A percentile compares a stretch with the other conserved stretches of the same genome.
Evolutionary conservation across 2,797 vertebrate species (phyloP).

Genomic region (Chloroceryle inda): DNA sequence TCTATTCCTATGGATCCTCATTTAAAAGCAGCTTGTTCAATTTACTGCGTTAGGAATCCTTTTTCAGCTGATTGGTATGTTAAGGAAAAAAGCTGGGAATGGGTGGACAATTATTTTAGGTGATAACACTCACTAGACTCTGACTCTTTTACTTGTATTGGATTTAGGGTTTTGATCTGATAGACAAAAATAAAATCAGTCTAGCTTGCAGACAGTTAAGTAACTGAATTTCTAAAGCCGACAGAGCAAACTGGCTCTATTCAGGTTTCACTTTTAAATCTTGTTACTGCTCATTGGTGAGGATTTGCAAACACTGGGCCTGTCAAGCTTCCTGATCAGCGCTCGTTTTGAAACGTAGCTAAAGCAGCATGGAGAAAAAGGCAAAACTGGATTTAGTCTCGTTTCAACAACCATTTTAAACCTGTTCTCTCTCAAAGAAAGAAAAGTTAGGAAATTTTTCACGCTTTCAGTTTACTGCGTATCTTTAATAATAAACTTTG

Average conservation of each 20-base stretch:
- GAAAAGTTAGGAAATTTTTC: conserved; percentile 24
- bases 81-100: neutral
- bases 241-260: conserved; percentile 44
- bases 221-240: conserved; percentile 39
- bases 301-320: conserved; percentile 67
- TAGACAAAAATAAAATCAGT: conserved; percentile 32
- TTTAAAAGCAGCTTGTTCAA: neutral
- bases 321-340: conserved; percentile 71
- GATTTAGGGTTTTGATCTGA: neutral
- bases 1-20: neutral
- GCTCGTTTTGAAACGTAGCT: conserved; percentile 72
- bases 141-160: neutral
- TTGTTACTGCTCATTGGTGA: conserved; percentile 70
- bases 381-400: conserved; percentile 47
- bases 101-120: conserved; percentile 7
- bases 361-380: conserved; percentile 62
- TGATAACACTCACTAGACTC: conserved; percentile 16
- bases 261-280: conserved; percentile 69
- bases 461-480: conserved; percentile 1
- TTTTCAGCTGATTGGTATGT: neutral
- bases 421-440: conserved; percentile 34
- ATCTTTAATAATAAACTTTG: neutral
- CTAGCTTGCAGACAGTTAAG: conserved; percentile 51
- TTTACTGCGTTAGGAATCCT: neutral
- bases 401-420: conserved; percentile 67